Conservation (phyloP, 2,797 vertebrate species). For the Okamejei kenojei region DNA sequence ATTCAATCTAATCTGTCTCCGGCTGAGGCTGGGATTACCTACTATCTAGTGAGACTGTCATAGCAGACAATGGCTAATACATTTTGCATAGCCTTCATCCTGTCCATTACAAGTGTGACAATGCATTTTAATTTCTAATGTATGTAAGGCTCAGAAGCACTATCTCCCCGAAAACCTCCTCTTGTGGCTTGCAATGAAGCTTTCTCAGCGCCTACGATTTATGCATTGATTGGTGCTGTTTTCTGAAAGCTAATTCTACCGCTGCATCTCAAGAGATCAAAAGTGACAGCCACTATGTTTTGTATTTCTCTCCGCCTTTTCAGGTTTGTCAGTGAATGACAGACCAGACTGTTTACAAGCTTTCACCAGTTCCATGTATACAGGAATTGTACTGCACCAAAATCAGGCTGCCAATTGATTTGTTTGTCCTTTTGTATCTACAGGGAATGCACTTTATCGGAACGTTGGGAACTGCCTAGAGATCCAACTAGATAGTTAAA, state of each 20-base stretch:
- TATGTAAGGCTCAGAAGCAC: slow-evolving; percentile 4
- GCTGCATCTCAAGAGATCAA: neutral
- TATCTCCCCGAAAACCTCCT: neutral
- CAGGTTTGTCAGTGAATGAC: neutral
- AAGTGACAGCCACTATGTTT: slow-evolving; percentile 3
- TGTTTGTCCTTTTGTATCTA: neutral
- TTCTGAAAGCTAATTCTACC: neutral
- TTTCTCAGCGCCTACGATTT: neutral
- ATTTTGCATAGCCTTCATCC: slow-evolving; percentile 13
- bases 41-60: neutral
- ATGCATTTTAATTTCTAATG: slow-evolving; percentile 15
- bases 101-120: slow-evolving; percentile 23
- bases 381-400: neutral
- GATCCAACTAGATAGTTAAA: neutral
- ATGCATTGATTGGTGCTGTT: slow-evolving; percentile 23
- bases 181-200: slow-evolving; percentile 11
- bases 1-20: slow-evolving; percentile 23
- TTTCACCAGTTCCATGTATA: neutral
- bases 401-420: neutral
- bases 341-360: neutral
- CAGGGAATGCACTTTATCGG: neutral
- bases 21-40: slow-evolving; percentile 1
- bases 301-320: neutral
- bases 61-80: neutral
- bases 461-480: neutral